Evolutionary conservation across 2,888 invertebrate species (phyloP).

Genomic region (Eledona agricola): DNA sequence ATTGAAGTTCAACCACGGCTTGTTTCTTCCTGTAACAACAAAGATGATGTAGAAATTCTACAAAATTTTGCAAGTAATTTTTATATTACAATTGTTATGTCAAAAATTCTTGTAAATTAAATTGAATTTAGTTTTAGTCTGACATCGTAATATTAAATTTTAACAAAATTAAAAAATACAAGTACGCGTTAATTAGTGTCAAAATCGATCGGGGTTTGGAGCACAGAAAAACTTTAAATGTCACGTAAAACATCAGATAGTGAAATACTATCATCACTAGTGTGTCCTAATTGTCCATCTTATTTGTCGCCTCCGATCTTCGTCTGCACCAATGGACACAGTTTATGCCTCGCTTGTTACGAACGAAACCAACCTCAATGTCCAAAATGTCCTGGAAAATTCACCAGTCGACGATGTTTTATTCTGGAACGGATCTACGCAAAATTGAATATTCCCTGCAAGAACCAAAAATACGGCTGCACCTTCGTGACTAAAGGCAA

Average conservation of each 20-base stretch:
- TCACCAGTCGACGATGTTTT: slow-evolving; percentile 25
- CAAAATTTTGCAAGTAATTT: too few species aligned
- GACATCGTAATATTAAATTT: too few species aligned
- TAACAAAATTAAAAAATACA: neutral
- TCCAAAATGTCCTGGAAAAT: slow-evolving; percentile 27
- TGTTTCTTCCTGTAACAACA: too few species aligned
- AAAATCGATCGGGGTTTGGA: too few species aligned
- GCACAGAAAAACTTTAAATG: too few species aligned
- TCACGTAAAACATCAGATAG: slow-evolving; percentile 14
- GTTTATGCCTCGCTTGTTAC: slow-evolving; percentile 24
- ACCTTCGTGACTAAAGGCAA: slow-evolving; percentile 13
- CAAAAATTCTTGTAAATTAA: too few species aligned
- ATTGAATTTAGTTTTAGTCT: too few species aligned
- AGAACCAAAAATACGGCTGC: slow-evolving; percentile 22
- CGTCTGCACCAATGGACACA: slow-evolving; percentile 28
- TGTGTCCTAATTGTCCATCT: slow-evolving; percentile 16
- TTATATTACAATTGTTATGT: too few species aligned
- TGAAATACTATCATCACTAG: slow-evolving; percentile 7
- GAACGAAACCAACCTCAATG: slow-evolving; percentile 8
- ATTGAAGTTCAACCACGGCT: too few species aligned
- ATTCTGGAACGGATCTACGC: slow-evolving; percentile 25
- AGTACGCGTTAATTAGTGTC: too few species aligned
- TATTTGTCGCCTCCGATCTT: slow-evolving; percentile 25
- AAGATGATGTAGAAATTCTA: too few species aligned
- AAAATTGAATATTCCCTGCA: slow-evolving; percentile 16